Conservation (phyloP, 2,888 invertebrate species). For the Acanthosepion lycidas region DNA sequence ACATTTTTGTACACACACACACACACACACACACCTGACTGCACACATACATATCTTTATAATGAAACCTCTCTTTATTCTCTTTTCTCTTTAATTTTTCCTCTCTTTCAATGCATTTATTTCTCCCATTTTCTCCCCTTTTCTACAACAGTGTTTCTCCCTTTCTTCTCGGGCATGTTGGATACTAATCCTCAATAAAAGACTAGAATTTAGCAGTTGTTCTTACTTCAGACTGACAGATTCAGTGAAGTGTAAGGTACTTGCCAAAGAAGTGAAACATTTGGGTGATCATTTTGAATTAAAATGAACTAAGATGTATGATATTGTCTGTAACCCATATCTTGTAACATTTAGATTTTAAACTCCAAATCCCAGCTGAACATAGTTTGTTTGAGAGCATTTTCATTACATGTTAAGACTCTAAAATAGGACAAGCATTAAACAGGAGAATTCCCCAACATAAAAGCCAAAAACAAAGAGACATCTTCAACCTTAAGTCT, state of each 20-base stretch:
- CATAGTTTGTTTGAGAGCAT: not conserved
- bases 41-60: not conserved
- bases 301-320: not conserved
- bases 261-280: not conserved
- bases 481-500: too few relatives aligned
- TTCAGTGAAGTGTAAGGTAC: not conserved
- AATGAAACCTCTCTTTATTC: rapidly evolving
- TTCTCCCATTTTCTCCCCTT: not conserved
- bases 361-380: not conserved
- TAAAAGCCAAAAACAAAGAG: not conserved
- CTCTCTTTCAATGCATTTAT: not conserved
- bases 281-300: not conserved
- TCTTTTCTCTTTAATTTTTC: not conserved
- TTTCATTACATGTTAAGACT: not conserved
- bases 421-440: not conserved
- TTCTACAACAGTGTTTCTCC: not conserved
- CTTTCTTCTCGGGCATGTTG: not conserved
- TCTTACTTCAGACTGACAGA: not conserved
- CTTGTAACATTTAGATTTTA: not conserved
- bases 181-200: not conserved
- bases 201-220: not conserved
- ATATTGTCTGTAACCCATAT: not conserved
- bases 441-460: not conserved
- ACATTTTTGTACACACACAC: not conserved
- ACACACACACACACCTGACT: not conserved